Evolutionary conservation across 2,888 invertebrate species (phyloP).

Genomic region (Ophraella communa): DNA sequence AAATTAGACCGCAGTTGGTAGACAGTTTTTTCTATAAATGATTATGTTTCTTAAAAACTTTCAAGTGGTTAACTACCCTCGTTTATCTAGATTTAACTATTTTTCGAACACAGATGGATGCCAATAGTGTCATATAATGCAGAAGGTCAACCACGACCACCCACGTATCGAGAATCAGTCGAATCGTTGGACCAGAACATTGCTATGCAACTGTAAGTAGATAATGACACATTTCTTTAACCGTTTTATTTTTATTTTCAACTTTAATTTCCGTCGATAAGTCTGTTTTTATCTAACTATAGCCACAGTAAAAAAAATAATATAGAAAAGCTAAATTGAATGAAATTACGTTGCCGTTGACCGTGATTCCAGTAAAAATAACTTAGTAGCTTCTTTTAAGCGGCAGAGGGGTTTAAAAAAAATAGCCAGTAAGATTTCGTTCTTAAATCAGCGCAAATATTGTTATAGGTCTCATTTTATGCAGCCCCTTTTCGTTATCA

Average conservation of each 20-base stretch:
- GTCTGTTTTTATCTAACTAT: constrained; percentile 1
- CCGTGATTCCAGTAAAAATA: no score
- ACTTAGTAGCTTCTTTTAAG: no score
- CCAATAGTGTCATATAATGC: constrained; percentile 6
- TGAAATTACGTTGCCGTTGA: background rate
- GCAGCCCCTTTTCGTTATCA: background rate
- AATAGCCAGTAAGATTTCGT: no score
- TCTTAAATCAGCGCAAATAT: no score
- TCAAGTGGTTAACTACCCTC: background rate
- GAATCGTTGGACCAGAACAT: constrained; percentile 22
- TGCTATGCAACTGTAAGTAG: constrained; percentile 12
- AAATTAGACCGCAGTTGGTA: no score
- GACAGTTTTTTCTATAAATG: no score
- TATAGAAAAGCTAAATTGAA: background rate
- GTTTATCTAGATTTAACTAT: constrained; percentile 17
- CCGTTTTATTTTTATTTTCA: constrained; percentile 11
- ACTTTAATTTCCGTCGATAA: constrained; percentile 14
- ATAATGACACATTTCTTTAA: constrained; percentile 19
- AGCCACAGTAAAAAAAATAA: background rate
- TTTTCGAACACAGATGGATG: constrained; percentile 24
- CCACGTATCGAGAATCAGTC: constrained; percentile 23
- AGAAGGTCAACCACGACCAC: constrained; percentile 26
- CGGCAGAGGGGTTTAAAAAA: no score
- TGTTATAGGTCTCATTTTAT: no score
- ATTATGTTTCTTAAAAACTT: no score